phyloP scores from a whole-genome alignment of 1,140 invertebrate species.

The Danaus plexippus region DNA sequence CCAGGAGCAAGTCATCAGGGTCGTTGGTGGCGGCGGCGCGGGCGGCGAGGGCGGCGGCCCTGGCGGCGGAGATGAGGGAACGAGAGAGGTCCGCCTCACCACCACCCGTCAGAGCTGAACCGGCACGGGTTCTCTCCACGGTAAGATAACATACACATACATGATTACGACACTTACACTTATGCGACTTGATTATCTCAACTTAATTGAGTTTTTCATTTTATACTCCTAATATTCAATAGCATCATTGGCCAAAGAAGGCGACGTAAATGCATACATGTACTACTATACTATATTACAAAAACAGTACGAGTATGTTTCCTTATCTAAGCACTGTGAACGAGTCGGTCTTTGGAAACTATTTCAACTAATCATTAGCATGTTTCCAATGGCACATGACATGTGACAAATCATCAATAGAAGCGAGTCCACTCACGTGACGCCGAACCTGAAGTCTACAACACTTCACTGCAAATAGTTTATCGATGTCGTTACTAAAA shows the following conservation, averaged over 20 bases:
- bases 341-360: background rate
- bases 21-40: conserved; percentile 53
- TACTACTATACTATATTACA: too few relatives aligned
- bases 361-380: conserved; percentile 9
- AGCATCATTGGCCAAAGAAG: too few relatives aligned
- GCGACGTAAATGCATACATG: too few relatives aligned
- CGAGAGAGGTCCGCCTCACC: conserved; percentile 44
- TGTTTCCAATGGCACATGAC: conserved; percentile 11
- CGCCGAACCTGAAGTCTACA: background rate
- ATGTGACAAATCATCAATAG: conserved; percentile 5
- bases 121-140: conserved; percentile 17
- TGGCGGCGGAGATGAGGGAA: conserved; percentile 53
- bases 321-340: background rate
- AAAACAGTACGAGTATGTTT: too few relatives aligned
- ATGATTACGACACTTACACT: too few relatives aligned
- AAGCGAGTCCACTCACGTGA: background rate
- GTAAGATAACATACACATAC: conserved; percentile 19
- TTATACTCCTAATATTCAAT: too few relatives aligned
- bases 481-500: too few relatives aligned
- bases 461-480: too few relatives aligned
- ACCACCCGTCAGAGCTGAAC: conserved; percentile 21
- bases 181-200: background rate
- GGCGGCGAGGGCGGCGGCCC: conserved; percentile 40
- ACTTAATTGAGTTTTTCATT: background rate
- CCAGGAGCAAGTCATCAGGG: conserved; percentile 64